These are phyloP conservation scores for Anas acuta DNA, from an alignment of 2,797 vertebrate genomes.

Conservation along the genomic window DNA sequence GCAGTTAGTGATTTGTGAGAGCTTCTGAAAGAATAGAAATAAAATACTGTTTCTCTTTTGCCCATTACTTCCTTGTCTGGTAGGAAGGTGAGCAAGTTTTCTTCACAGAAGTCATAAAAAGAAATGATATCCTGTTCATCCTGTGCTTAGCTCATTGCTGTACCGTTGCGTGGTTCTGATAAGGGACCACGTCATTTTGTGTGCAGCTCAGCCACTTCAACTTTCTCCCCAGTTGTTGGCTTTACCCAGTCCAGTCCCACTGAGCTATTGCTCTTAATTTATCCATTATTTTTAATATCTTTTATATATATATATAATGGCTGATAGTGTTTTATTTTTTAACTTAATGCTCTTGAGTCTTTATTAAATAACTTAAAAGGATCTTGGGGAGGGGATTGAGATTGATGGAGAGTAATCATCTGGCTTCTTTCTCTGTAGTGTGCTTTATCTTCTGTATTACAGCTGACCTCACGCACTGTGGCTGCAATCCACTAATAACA, in stretches of 20 bases:
- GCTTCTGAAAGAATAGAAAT: background rate
- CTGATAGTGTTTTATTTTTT: background rate
- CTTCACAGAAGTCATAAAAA: background rate
- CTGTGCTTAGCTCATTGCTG: background rate
- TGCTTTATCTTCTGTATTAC: background rate
- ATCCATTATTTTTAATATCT: background rate
- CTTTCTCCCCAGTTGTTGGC: background rate
- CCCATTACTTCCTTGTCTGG: background rate
- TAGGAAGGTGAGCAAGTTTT: background rate
- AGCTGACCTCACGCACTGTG: background rate
- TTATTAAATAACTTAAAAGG: background rate
- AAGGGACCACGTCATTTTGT: background rate
- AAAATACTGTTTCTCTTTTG: background rate
- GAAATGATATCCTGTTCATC: accelerated
- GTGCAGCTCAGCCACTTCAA: background rate
- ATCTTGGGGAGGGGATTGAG: background rate
- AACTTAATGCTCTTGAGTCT: background rate
- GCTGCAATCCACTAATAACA: background rate
- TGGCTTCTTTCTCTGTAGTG: background rate
- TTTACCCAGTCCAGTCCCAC: background rate
- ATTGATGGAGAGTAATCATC: background rate
- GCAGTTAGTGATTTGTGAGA: background rate
- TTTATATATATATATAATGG: background rate
- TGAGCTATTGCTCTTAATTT: background rate
- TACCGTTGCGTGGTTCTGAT: background rate